Percentiles rank a stretch among this genome's conserved stretches.
Conservation (phyloP, 2,888 invertebrate species). For the Mimas tiliae region DNA sequence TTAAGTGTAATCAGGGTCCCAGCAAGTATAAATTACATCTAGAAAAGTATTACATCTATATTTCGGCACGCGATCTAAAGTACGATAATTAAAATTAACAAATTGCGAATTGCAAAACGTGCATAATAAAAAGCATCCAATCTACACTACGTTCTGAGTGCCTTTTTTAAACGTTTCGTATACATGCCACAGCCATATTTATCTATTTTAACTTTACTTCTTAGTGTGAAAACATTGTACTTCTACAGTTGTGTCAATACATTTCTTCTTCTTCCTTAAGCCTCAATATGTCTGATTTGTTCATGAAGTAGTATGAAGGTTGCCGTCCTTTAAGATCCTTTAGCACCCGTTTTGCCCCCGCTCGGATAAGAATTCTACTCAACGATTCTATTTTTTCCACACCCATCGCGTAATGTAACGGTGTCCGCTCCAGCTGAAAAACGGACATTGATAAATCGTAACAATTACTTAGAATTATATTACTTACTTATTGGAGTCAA, state of each 20-base stretch:
- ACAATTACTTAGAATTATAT: background rate
- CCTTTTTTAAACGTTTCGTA: conserved; percentile 41
- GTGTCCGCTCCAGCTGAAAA: conserved; percentile 92
- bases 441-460: background rate
- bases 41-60: conserved; percentile 43
- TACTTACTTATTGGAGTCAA: too few species aligned
- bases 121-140: conserved; percentile 57
- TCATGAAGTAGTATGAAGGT: conserved; percentile 96
- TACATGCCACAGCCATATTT: conserved; percentile 47
- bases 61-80: conserved; percentile 29
- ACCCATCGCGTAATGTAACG: conserved; percentile 96
- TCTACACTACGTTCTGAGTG: conserved; percentile 39
- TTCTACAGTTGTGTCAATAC: conserved; percentile 58
- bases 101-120: conserved; percentile 52
- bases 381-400: conserved; percentile 92
- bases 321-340: conserved; percentile 96
- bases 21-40: conserved; percentile 47
- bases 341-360: conserved; percentile 92
- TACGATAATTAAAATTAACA: conserved; percentile 37
- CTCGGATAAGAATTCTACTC: conserved; percentile 91
- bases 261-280: conserved; percentile 93
- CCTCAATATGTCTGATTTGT: conserved; percentile 93
- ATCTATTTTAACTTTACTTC: background rate
- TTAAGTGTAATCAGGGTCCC: conserved; percentile 60
- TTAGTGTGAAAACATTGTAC: background rate